Evolutionary conservation across 2,113 vertebrate species (phyloP).

Genomic region (Oncorhynchus tshawytscha): DNA sequence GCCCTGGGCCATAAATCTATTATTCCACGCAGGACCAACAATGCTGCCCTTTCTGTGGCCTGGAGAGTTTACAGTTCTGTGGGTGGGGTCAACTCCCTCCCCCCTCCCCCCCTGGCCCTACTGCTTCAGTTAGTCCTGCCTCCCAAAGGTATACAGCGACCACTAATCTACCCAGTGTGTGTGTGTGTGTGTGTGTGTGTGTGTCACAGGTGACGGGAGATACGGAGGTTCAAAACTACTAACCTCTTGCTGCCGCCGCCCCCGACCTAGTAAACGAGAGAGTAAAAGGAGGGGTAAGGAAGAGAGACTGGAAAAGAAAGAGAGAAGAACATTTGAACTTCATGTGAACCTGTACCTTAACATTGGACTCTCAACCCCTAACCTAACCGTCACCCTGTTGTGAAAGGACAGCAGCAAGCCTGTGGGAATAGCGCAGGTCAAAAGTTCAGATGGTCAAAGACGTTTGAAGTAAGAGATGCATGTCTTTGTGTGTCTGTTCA

Average conservation of each 20-base stretch:
- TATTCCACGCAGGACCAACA: slow-evolving; percentile 79
- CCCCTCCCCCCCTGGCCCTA: background rate
- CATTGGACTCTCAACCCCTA: slow-evolving; percentile 62
- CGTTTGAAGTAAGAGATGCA: background rate
- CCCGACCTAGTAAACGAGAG: slow-evolving; percentile 33
- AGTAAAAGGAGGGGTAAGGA: background rate
- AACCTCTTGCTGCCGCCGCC: slow-evolving; percentile 59
- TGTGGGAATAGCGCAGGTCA: background rate
- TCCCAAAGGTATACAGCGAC: slow-evolving; percentile 71
- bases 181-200: slow-evolving; percentile 12
- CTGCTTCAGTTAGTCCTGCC: slow-evolving; percentile 63
- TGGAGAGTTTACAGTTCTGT: background rate
- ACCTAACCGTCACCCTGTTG: background rate
- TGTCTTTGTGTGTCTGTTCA: too few species aligned
- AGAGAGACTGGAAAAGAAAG: slow-evolving; percentile 24
- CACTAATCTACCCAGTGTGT: slow-evolving; percentile 46
- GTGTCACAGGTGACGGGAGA: slow-evolving; percentile 54
- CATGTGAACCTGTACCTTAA: slow-evolving; percentile 77
- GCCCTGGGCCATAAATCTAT: slow-evolving; percentile 79
- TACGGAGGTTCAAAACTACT: slow-evolving; percentile 75
- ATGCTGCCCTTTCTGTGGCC: slow-evolving; percentile 70
- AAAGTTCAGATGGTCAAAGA: background rate
- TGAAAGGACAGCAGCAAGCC: background rate
- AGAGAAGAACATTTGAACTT: slow-evolving; percentile 81
- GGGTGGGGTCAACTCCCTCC: background rate